These are phyloP conservation scores for Phenacoccus solenopsis DNA, from an alignment of 1,140 invertebrate genomes.

Conservation along the genomic window DNA sequence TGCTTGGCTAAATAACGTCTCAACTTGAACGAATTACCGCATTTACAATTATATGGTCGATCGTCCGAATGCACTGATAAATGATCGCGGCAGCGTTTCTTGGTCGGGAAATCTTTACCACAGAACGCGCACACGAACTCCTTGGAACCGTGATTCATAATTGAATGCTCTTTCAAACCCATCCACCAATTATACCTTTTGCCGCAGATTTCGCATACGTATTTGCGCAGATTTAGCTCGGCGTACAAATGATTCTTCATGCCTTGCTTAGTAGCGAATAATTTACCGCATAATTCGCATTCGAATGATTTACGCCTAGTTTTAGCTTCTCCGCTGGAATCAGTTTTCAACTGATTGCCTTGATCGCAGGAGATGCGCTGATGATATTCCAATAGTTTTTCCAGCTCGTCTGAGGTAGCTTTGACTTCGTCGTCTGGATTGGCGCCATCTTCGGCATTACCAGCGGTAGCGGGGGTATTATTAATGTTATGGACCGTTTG, in stretches of 20 bases:
- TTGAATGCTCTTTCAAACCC: constrained; percentile 18
- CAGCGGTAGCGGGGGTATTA: neutral
- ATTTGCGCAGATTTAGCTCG: constrained; percentile 12
- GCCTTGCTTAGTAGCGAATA: constrained; percentile 87
- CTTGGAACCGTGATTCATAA: constrained; percentile 11
- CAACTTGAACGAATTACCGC: neutral
- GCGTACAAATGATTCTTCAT: constrained; percentile 64
- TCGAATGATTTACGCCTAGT: constrained; percentile 57
- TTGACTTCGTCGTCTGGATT: neutral
- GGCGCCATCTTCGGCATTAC: neutral
- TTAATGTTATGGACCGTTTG: neutral
- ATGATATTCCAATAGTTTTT: neutral
- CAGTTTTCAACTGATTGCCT: neutral
- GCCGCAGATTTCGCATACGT: constrained; percentile 19
- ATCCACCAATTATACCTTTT: constrained; percentile 18
- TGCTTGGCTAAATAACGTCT: neutral
- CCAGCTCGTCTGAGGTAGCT: neutral
- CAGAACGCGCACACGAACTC: constrained; percentile 19
- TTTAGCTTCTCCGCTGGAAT: neutral
- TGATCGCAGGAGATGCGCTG: neutral
- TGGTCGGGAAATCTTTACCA: constrained; percentile 13
- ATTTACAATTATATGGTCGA: constrained; percentile 19
- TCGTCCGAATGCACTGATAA: constrained; percentile 19
- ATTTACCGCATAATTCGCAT: constrained; percentile 75
- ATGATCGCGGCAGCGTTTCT: constrained; percentile 14